phyloP scores from a whole-genome alignment of 2,888 invertebrate genomes.

The Parnassius smintheus region DNA sequence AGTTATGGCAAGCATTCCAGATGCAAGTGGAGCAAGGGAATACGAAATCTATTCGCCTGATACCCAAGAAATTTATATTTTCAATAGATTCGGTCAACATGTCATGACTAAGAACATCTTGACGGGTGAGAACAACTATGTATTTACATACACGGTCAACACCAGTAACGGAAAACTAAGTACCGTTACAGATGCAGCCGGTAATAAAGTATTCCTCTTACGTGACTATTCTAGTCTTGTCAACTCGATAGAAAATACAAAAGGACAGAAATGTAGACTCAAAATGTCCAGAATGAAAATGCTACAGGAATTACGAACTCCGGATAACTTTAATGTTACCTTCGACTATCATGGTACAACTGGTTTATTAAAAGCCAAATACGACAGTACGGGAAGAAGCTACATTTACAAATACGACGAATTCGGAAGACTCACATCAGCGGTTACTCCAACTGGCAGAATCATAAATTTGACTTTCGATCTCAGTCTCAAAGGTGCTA shows the following conservation, averaged over 20 bases:
- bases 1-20: slow-evolving; percentile 94
- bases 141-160: slow-evolving; percentile 97
- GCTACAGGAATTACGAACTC: slow-evolving; percentile 93
- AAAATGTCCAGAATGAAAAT: slow-evolving; percentile 96
- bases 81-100: slow-evolving; percentile 97
- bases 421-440: slow-evolving; percentile 94
- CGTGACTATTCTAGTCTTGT: slow-evolving; percentile 93
- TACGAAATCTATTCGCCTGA: slow-evolving; percentile 98
- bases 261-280: slow-evolving; percentile 94
- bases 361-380: slow-evolving; percentile 92
- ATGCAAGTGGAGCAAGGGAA: slow-evolving; percentile 90
- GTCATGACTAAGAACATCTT: slow-evolving; percentile 95
- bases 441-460: slow-evolving; percentile 97
- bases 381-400: slow-evolving; percentile 94
- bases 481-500: slow-evolving; percentile 94
- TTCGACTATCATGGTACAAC: slow-evolving; percentile 96
- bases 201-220: slow-evolving; percentile 91
- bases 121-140: slow-evolving; percentile 96
- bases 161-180: slow-evolving; percentile 97
- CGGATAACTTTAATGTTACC: slow-evolving; percentile 95
- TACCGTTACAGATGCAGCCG: slow-evolving; percentile 95
- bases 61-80: slow-evolving; percentile 96
- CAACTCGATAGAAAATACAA: slow-evolving; percentile 96
- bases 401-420: slow-evolving; percentile 97
- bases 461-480: slow-evolving; percentile 93